Evolutionary conservation across 2,797 vertebrate species (phyloP).

Genomic region (Taeniopygia guttata): DNA sequence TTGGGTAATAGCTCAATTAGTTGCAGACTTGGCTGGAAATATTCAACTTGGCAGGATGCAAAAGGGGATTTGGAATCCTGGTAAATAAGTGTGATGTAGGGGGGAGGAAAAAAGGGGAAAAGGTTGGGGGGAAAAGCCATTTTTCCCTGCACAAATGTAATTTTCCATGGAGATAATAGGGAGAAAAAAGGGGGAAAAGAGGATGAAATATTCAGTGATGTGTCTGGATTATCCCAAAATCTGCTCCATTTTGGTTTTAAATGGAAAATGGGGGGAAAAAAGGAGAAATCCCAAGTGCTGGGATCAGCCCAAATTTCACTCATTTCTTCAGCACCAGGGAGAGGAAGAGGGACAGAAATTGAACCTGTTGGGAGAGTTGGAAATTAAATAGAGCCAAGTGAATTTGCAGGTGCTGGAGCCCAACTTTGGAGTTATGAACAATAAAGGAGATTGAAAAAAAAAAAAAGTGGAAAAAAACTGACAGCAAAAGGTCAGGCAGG

Average conservation of each 20-base stretch:
- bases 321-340: background rate
- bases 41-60: background rate
- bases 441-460: constrained; percentile 13
- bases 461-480: background rate
- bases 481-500: constrained; percentile 42
- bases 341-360: background rate
- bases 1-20: constrained; percentile 31
- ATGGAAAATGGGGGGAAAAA: fast-evolving
- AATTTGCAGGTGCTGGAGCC: background rate
- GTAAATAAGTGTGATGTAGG: background rate
- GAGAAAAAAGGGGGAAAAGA: background rate
- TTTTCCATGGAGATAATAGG: background rate
- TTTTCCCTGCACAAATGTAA: fast-evolving
- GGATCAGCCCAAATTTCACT: background rate
- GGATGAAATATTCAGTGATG: background rate
- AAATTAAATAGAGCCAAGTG: background rate
- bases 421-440: constrained; percentile 34
- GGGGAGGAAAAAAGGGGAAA: fast-evolving
- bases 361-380: background rate
- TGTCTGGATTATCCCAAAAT: background rate
- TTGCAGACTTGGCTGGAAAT: background rate
- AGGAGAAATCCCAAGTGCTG: background rate
- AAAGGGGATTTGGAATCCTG: background rate
- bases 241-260: background rate
- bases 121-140: background rate